phyloP scores from a whole-genome alignment of 2,113 vertebrate species.

The Poeciliopsis prolifica region DNA sequence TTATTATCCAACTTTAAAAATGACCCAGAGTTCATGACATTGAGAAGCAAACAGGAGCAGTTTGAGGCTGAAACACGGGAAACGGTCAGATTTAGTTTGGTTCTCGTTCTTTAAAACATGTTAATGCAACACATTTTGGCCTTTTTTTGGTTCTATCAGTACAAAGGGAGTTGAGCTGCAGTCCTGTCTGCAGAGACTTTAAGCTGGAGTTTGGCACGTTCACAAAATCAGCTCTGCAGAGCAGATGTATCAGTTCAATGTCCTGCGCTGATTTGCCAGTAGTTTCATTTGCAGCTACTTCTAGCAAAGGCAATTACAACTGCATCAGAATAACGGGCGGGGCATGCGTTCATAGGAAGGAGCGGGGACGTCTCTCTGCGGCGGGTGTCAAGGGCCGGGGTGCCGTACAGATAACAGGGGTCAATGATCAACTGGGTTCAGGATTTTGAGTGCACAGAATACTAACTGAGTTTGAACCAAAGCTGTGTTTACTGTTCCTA shows the following conservation, averaged over 20 bases:
- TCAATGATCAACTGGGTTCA: constrained; percentile 13
- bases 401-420: constrained; percentile 45
- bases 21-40: constrained; percentile 51
- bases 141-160: background rate
- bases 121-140: background rate
- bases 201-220: background rate
- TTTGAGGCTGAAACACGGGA: background rate
- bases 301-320: background rate
- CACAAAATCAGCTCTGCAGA: background rate
- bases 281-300: background rate
- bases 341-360: background rate
- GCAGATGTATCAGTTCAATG: background rate
- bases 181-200: too few relatives aligned
- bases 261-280: background rate
- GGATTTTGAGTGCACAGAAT: background rate
- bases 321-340: background rate
- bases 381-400: constrained; percentile 41
- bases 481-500: constrained; percentile 6
- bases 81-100: background rate
- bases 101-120: background rate
- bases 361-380: background rate
- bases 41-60: background rate
- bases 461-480: background rate
- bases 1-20: constrained; percentile 10
- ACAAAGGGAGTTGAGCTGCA: background rate